phyloP scores from a whole-genome alignment of 2,113 vertebrate genomes.

The Sturnira hondurensis region DNA sequence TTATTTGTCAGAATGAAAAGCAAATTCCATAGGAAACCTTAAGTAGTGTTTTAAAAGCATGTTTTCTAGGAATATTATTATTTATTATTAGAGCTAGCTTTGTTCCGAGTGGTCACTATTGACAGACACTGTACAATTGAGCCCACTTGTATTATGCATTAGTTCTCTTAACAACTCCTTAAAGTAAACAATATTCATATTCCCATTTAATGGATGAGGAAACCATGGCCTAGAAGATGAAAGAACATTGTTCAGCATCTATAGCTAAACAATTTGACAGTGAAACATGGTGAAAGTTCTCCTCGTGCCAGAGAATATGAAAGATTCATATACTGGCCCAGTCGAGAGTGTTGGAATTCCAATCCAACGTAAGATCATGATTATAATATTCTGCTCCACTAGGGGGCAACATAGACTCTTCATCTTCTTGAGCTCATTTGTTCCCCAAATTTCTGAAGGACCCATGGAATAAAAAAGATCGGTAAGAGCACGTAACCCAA shows the following conservation, averaged over 20 bases:
- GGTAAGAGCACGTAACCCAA: neutral
- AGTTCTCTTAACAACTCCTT: neutral
- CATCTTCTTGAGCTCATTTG: neutral
- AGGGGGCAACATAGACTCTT: neutral
- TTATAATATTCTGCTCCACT: neutral
- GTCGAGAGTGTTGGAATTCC: neutral
- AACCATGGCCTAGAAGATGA: neutral
- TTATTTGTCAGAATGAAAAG: neutral
- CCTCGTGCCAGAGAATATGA: neutral
- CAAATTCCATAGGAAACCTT: neutral
- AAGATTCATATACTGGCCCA: neutral
- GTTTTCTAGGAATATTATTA: neutral
- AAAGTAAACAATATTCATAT: neutral
- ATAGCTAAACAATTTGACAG: neutral
- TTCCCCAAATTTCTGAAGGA: neutral
- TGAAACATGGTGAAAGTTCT: neutral
- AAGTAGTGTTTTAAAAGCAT: accelerated
- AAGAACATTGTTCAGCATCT: neutral
- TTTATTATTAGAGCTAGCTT: neutral
- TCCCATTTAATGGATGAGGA: neutral
- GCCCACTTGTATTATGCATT: neutral
- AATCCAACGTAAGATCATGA: neutral
- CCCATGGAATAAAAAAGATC: neutral
- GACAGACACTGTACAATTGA: neutral
- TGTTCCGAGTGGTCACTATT: neutral